Conservation (phyloP, 37 sponge, comb jelly and placozoan species). For the Tethya wilhelma region DNA sequence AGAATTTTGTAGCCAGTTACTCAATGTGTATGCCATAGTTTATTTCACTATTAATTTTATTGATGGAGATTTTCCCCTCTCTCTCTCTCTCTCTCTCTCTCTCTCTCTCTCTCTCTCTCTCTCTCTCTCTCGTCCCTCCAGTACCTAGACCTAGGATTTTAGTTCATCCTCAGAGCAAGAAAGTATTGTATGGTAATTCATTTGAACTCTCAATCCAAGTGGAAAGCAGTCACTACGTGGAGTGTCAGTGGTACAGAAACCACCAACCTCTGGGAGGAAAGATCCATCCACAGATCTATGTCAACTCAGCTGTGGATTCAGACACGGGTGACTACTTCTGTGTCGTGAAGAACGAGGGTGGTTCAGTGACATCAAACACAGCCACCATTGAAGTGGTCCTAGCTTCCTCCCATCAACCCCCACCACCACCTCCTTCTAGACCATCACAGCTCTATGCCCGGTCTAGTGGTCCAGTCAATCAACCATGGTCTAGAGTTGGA, state of each 20-base stretch:
- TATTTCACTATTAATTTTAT: not conserved
- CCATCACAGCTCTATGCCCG: too few species aligned
- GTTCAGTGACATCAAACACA: not conserved
- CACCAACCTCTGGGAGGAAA: constrained; percentile 3
- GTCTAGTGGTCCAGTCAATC: too few species aligned
- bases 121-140: not conserved
- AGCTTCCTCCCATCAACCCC: not conserved
- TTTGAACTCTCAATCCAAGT: constrained; percentile 7
- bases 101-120: not conserved
- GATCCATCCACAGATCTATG: not conserved
- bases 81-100: not conserved
- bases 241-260: constrained; percentile 64
- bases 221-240: not conserved
- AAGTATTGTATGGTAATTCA: constrained; percentile 23
- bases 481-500: too few species aligned
- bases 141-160: not conserved
- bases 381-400: constrained; percentile 14
- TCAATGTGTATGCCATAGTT: not conserved
- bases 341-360: not conserved
- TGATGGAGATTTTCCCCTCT: not conserved
- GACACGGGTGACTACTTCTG: constrained; percentile 50
- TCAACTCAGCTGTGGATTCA: constrained; percentile 2
- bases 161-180: constrained; percentile 9
- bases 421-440: not conserved
- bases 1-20: not conserved